Evolutionary conservation across 2,113 vertebrate genomes (phyloP).

Genomic region (Acinonyx jubatus): DNA sequence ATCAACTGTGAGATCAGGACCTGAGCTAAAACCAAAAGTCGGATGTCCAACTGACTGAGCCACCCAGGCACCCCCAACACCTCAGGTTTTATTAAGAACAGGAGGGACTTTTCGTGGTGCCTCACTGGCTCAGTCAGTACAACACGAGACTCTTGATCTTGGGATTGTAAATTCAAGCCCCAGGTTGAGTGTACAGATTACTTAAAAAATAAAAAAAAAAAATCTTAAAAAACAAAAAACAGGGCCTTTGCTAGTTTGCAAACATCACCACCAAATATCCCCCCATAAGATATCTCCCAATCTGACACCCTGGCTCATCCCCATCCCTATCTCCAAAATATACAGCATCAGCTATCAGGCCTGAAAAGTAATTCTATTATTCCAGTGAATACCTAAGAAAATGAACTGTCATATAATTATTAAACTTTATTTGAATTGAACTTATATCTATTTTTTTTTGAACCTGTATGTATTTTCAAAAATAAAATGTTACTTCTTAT

Average conservation of each 20-base stretch:
- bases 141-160: not conserved
- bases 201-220: not conserved
- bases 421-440: slow-evolving; percentile 33
- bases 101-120: not conserved
- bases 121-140: not conserved
- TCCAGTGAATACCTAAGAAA: not conserved
- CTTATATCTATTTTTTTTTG: not conserved
- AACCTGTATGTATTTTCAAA: not conserved
- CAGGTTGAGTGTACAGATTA: not conserved
- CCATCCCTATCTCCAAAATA: not conserved
- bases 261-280: not conserved
- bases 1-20: too few species aligned
- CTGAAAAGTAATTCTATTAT: slow-evolving; percentile 44
- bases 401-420: slow-evolving; percentile 20
- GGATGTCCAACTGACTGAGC: too few species aligned
- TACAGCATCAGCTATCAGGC: not conserved
- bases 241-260: not conserved
- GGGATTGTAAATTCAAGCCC: not conserved
- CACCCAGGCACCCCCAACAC: not conserved
- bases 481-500: not conserved
- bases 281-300: not conserved
- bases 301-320: not conserved
- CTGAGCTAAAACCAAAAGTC: too few species aligned
- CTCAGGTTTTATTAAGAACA: not conserved
- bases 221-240: not conserved